Conservation (phyloP, 2,113 vertebrate species). For the Tachysurus fulvidraco region DNA sequence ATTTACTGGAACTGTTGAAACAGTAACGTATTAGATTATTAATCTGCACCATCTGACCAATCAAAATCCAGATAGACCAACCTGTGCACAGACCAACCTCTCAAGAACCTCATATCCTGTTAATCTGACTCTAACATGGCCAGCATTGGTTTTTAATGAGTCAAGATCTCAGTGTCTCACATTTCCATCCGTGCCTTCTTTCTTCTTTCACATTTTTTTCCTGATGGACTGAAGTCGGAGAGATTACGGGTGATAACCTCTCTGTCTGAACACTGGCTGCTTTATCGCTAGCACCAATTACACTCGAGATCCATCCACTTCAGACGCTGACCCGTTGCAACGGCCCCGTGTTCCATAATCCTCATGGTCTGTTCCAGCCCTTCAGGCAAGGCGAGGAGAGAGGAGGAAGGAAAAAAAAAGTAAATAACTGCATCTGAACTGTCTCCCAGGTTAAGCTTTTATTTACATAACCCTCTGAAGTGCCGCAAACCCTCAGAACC, state of each 20-base stretch:
- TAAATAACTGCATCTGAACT: conserved; percentile 45
- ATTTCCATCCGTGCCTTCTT: neutral
- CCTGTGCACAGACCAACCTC: neutral
- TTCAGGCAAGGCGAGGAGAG: conserved; percentile 26
- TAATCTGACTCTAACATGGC: neutral
- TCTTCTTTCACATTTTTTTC: conserved; percentile 24
- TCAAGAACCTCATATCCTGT: neutral
- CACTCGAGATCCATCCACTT: conserved; percentile 48
- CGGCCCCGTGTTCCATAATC: conserved; percentile 39
- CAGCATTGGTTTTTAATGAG: neutral
- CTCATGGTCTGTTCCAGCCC: conserved; percentile 21
- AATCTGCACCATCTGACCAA: neutral
- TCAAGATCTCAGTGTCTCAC: neutral
- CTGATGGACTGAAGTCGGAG: conserved; percentile 44
- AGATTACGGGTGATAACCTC: conserved; percentile 69
- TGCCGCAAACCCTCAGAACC: conserved; percentile 18
- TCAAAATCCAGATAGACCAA: neutral
- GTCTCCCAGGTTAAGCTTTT: conserved; percentile 62
- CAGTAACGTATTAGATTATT: neutral
- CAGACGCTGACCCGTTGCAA: conserved; percentile 46
- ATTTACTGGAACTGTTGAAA: neutral
- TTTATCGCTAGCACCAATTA: conserved; percentile 64
- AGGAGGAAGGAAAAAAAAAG: conserved; percentile 27
- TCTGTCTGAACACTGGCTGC: conserved; percentile 54
- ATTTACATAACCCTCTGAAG: conserved; percentile 67